These are phyloP conservation scores for Diuraphis noxia DNA, from an alignment of 1,140 invertebrate genomes.

Conservation along the genomic window DNA sequence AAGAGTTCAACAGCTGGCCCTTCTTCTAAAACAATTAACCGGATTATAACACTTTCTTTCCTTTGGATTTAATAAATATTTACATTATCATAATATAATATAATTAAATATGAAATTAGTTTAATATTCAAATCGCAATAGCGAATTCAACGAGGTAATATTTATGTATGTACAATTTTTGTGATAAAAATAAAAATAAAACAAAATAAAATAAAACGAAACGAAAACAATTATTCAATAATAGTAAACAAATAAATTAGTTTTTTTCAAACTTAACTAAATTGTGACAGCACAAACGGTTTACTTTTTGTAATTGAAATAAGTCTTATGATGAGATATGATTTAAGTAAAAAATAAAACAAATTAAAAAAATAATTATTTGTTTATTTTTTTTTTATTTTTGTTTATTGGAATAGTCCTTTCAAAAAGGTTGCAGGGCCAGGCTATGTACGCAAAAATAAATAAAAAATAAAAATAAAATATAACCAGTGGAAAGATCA, in stretches of 20 bases:
- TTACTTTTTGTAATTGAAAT: constrained; percentile 34
- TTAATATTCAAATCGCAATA: constrained; percentile 27
- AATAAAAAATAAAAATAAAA: constrained; percentile 58
- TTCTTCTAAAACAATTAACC: not conserved
- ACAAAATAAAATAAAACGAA: not conserved
- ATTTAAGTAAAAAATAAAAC: constrained; percentile 46
- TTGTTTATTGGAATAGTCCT: constrained; percentile 60
- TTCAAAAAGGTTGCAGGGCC: constrained; percentile 61
- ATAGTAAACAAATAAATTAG: constrained; percentile 7
- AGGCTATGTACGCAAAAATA: constrained; percentile 57
- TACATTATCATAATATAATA: constrained; percentile 24
- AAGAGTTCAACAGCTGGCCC: constrained; percentile 23
- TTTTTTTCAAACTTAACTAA: constrained; percentile 45
- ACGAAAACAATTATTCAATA: not conserved
- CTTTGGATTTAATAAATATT: constrained; percentile 25
- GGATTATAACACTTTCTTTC: constrained; percentile 26
- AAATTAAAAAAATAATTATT: constrained; percentile 46
- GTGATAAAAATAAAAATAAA: constrained; percentile 14
- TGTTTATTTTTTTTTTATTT: constrained; percentile 12
- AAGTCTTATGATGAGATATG: constrained; percentile 51
- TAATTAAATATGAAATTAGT: constrained; percentile 34
- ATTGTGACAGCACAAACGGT: constrained; percentile 28
- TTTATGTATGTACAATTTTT: constrained; percentile 34
- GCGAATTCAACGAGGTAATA: constrained; percentile 44
- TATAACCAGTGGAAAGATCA: constrained; percentile 14